phyloP scores from a whole-genome alignment of 1,140 invertebrate genomes.

The Drosophila arizonae region DNA sequence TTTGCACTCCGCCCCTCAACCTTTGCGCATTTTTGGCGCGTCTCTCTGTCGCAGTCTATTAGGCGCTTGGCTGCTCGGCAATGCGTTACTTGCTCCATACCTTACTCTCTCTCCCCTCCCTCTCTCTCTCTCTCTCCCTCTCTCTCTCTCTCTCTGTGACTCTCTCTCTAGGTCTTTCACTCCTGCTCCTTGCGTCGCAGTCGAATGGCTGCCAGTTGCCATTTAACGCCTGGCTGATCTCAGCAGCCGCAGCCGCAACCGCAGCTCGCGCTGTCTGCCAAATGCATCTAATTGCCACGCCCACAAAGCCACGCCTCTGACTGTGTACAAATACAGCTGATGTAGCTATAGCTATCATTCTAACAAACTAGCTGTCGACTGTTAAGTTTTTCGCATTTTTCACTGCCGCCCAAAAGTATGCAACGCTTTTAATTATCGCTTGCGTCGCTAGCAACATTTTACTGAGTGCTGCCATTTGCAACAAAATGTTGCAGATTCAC shows the following conservation, averaged over 20 bases:
- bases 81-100: not conserved
- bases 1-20: not conserved
- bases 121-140: not conserved
- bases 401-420: conserved; percentile 2
- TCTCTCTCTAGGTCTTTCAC: too few relatives aligned
- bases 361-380: not conserved
- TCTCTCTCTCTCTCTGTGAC: not conserved
- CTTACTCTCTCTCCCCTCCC: not conserved
- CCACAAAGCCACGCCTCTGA: not conserved
- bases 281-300: conserved; percentile 52
- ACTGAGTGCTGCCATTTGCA: not conserved
- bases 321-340: not conserved
- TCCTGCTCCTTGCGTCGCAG: conserved; percentile 24
- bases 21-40: conserved; percentile 8
- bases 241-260: conserved; percentile 45
- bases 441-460: not conserved
- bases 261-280: conserved; percentile 19
- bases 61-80: conserved; percentile 62
- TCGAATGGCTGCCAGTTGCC: conserved; percentile 60
- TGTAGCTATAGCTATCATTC: not conserved
- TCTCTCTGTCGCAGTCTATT: conserved; percentile 69
- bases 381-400: not conserved
- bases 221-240: conserved; percentile 68
- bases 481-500: not conserved
- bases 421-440: not conserved